A percentile compares a stretch with the other conserved stretches of the same genome.
Conservation (phyloP, 1,140 invertebrate species). For the Cydia amplana region DNA sequence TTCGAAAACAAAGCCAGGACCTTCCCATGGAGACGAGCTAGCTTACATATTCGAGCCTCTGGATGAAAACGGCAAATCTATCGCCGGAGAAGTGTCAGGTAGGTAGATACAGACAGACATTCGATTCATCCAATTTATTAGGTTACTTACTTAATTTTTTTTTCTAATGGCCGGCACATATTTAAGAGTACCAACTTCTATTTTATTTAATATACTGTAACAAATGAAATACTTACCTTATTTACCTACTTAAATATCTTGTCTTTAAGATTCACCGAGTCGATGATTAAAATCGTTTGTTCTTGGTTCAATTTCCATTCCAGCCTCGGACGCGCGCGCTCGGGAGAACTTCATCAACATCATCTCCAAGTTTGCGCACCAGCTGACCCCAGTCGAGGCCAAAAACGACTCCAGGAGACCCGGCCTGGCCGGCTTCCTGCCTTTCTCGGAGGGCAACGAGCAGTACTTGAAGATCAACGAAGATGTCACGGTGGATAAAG, state of each 20-base stretch:
- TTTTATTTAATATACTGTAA: too few species aligned
- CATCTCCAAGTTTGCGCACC: slow-evolving; percentile 83
- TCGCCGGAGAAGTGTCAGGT: slow-evolving; percentile 56
- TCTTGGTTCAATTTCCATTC: background rate
- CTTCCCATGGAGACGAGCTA: slow-evolving; percentile 84
- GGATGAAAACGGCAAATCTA: slow-evolving; percentile 80
- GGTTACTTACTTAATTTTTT: too few species aligned
- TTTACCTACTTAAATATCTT: too few species aligned
- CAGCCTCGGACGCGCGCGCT: slow-evolving; percentile 81
- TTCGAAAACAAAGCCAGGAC: slow-evolving; percentile 53
- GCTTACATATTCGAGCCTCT: slow-evolving; percentile 84
- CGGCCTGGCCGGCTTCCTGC: slow-evolving; percentile 46
- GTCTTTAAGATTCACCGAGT: too few species aligned
- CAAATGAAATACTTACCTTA: too few species aligned
- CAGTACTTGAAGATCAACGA: slow-evolving; percentile 65
- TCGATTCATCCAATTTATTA: too few species aligned
- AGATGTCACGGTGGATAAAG: slow-evolving; percentile 57
- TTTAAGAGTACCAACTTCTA: too few species aligned
- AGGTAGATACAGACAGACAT: too few species aligned
- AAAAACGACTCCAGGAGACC: slow-evolving; percentile 41
- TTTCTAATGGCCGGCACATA: too few species aligned
- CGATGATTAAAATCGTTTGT: too few species aligned
- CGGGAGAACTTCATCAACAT: slow-evolving; percentile 82
- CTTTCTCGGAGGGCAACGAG: slow-evolving; percentile 52
- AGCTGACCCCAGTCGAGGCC: slow-evolving; percentile 43